Evolutionary conservation across 2,888 invertebrate species (phyloP).

Genomic region (Drosophila tripunctata): DNA sequence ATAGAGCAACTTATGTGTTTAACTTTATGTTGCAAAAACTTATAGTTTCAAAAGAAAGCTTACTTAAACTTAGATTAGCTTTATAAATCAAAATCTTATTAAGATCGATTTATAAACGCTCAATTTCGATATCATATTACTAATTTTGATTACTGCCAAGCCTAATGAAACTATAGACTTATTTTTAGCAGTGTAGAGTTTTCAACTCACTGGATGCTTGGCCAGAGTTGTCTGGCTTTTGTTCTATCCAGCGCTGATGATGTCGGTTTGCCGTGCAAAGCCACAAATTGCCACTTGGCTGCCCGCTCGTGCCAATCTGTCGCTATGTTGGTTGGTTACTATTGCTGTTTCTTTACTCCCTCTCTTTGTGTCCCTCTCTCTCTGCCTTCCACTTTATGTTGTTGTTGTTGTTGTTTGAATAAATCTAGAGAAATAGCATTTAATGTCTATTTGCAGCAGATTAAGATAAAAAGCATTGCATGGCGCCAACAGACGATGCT

Average conservation of each 20-base stretch:
- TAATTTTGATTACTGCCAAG: no score
- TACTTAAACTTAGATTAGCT: no score
- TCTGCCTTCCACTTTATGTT: constrained; percentile 28
- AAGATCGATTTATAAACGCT: no score
- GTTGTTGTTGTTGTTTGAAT: constrained; percentile 63
- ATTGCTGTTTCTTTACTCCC: constrained; percentile 31
- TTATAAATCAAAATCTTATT: no score
- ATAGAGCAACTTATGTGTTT: no score
- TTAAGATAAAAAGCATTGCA: constrained; percentile 76
- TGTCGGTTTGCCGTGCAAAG: constrained; percentile 78
- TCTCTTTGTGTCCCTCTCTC: constrained; percentile 26
- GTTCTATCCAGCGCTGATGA: constrained; percentile 75
- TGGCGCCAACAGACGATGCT: constrained; percentile 37
- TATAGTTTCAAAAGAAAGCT: no score
- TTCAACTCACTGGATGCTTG: constrained; percentile 34
- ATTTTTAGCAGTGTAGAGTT: constrained; percentile 2
- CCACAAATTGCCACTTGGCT: constrained; percentile 79
- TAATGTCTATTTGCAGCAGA: constrained; percentile 81
- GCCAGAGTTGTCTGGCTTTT: constrained; percentile 65
- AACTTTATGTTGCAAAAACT: no score
- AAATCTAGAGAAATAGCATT: constrained; percentile 80
- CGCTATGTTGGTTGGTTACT: constrained; percentile 52
- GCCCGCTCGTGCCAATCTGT: constrained; percentile 76
- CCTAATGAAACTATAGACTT: no score
- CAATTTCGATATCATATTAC: no score